phyloP scores from a whole-genome alignment of 2,113 vertebrate species.

The Leptosomus discolor region DNA sequence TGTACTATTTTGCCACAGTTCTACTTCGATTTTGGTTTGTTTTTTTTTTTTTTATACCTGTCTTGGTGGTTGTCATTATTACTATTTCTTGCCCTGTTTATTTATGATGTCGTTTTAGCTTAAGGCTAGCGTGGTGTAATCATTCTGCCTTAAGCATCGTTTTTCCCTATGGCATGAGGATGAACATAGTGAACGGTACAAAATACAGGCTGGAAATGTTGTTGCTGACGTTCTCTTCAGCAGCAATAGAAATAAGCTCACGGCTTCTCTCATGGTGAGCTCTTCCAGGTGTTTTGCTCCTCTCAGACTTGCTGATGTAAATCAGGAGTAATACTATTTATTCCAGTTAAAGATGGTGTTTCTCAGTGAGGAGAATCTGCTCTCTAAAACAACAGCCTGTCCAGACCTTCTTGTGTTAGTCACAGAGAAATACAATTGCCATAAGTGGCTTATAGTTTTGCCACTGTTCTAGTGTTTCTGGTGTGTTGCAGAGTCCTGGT shows the following conservation, averaged over 20 bases:
- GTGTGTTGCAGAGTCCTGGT: background rate
- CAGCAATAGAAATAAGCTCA: background rate
- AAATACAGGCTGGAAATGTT: background rate
- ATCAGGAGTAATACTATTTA: background rate
- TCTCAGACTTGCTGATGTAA: background rate
- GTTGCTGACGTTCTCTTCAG: conserved; percentile 3
- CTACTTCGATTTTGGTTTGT: background rate
- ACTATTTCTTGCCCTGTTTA: background rate
- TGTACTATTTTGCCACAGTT: background rate
- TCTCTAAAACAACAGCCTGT: background rate
- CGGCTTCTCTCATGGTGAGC: background rate
- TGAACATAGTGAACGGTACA: background rate
- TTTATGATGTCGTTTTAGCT: conserved; percentile 46
- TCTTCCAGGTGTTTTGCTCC: background rate
- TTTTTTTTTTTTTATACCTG: background rate
- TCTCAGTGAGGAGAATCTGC: background rate
- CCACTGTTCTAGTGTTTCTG: background rate
- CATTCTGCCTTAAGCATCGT: conserved; percentile 45
- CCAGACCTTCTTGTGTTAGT: background rate
- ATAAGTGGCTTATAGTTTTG: background rate
- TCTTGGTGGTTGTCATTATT: background rate
- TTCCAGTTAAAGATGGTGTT: background rate
- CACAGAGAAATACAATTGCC: background rate
- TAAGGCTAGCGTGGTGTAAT: conserved; percentile 17
- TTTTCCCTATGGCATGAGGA: conserved; percentile 2